Evolutionary conservation across 2,113 vertebrate species (phyloP).

Genomic region (Hystrix brachyura): DNA sequence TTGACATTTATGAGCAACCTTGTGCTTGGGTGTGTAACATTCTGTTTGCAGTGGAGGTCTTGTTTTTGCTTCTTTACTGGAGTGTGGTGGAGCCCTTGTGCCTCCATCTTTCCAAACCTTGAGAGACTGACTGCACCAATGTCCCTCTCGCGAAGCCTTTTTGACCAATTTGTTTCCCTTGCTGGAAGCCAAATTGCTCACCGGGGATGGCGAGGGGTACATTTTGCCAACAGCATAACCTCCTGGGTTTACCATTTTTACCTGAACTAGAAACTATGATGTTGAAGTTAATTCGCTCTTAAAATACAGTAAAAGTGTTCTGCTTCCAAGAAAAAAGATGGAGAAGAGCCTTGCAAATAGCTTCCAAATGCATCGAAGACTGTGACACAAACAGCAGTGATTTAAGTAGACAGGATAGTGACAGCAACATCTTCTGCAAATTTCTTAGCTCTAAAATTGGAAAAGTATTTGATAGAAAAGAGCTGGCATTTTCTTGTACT

Average conservation of each 20-base stretch:
- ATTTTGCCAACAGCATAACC: constrained; percentile 44
- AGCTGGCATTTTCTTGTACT: neutral
- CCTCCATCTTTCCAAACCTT: neutral
- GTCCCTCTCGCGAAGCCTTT: neutral
- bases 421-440: constrained; percentile 10
- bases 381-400: neutral
- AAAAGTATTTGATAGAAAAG: constrained; percentile 3
- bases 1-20: neutral
- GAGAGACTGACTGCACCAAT: neutral
- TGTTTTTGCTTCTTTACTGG: constrained; percentile 15
- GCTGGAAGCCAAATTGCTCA: neutral
- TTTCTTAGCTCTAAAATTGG: constrained; percentile 43
- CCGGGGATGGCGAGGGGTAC: neutral
- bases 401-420: constrained; percentile 13
- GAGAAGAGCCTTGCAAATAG: constrained; percentile 44
- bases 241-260: constrained; percentile 3
- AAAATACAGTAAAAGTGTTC: constrained; percentile 57
- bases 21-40: neutral
- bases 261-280: constrained; percentile 46
- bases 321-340: constrained; percentile 35
- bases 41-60: constrained; percentile 5
- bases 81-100: neutral
- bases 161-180: neutral
- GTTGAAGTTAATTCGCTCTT: constrained; percentile 50
- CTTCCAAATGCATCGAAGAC: neutral